Evolutionary conservation across 1,140 invertebrate genomes (phyloP), one percentile per base, ranked within the genome.

Genomic region (Mactra quadrangularis): DNA sequence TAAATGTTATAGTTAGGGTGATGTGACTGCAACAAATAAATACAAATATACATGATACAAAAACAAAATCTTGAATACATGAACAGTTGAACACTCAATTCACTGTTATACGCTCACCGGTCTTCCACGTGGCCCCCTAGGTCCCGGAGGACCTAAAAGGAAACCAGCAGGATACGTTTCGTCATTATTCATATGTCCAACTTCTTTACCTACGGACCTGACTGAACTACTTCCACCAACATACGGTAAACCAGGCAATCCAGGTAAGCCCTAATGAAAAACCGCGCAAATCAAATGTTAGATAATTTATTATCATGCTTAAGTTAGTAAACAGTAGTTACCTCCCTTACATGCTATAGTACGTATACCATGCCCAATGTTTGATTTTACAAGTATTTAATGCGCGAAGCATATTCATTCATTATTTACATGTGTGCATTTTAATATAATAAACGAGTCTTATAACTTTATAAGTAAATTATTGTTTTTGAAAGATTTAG

Each of bases 21-120:
- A 45, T 33, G 72, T 78, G 76, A 78, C 76, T 78, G 76, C 76
- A 78, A 57, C 76, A 78, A 52, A 78, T 64, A 35, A 53, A 52
- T n/a, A n/a, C 15, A 19, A 35, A 62, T 1, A 60, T 3, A 38
- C n/a, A 15, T 59, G 17, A 47, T n/a, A 62, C 13, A 2, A 50
- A 47, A 52, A 52, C 47, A 78, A 35, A 38, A 9, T 35, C 22
- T 25, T 33, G 11, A 4, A 45, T 22, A 45, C 7, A 64, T 9
- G n/a, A 68, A 64, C 27, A 3, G 22, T 29, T 4, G 11, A 22
- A 38, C 13, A 41, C 3, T 38, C 15, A 50, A 19, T 31, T n/a
- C 27, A n/a, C 1, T 59, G 1, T n/a, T 31, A 31, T 19, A 2
- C 25, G 22, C 77, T 81, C 66, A 81, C 77, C 77, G 13, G 19